Evolutionary conservation across 2,888 invertebrate species (phyloP).

Genomic region (Helleia helle): DNA sequence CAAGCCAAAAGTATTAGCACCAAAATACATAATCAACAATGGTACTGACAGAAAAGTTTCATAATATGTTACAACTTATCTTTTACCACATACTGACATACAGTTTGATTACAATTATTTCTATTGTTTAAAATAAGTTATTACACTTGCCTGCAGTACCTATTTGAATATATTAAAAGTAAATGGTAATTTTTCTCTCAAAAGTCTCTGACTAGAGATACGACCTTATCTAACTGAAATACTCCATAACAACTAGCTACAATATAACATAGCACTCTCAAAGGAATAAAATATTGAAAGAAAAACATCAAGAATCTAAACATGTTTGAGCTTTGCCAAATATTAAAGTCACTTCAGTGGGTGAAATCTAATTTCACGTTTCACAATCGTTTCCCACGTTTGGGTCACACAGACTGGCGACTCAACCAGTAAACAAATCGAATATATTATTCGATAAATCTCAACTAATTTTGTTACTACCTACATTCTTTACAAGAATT

Average conservation of each 20-base stretch:
- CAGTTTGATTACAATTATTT: slow-evolving; percentile 42
- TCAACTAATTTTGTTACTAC: slow-evolving; percentile 15
- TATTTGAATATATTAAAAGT: slow-evolving; percentile 59
- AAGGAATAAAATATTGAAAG: slow-evolving; percentile 43
- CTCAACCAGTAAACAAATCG: slow-evolving; percentile 18
- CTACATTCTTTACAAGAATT: slow-evolving; percentile 14
- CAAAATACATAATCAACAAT: slow-evolving; percentile 54
- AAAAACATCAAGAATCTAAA: slow-evolving; percentile 37
- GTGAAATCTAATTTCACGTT: slow-evolving; percentile 65
- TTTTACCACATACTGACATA: slow-evolving; percentile 38
- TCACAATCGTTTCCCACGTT: slow-evolving; percentile 16
- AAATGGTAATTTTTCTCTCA: slow-evolving; percentile 64
- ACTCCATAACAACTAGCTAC: slow-evolving; percentile 47
- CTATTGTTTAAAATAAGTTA: slow-evolving; percentile 48
- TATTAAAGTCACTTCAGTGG: slow-evolving; percentile 37
- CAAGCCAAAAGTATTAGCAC: slow-evolving; percentile 70
- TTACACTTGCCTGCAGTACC: slow-evolving; percentile 57
- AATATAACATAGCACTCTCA: slow-evolving; percentile 59
- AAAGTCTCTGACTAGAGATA: slow-evolving; percentile 72
- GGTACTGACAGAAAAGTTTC: slow-evolving; percentile 69
- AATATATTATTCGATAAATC: slow-evolving; percentile 23
- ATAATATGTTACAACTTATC: slow-evolving; percentile 22
- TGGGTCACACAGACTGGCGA: slow-evolving; percentile 12
- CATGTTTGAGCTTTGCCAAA: slow-evolving; percentile 68
- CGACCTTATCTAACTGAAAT: slow-evolving; percentile 60